phyloP scores from a whole-genome alignment of 1,140 invertebrate genomes.

The Chironomus striatipennis region DNA sequence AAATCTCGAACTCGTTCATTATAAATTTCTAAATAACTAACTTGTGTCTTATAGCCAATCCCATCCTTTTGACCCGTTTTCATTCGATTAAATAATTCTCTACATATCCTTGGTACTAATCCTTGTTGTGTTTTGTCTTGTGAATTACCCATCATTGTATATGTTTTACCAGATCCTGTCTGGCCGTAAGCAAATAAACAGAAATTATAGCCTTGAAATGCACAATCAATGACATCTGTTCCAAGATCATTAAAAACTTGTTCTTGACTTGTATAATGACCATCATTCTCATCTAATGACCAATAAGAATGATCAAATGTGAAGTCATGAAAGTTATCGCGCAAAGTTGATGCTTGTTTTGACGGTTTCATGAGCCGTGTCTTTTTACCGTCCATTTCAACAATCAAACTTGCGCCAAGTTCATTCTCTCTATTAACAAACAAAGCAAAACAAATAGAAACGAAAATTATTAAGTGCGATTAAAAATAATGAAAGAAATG shows the following conservation, averaged over 20 bases:
- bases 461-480: neutral
- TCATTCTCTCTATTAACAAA: slow-evolving; percentile 58
- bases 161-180: slow-evolving; percentile 94
- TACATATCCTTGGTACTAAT: slow-evolving; percentile 79
- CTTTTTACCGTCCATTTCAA: slow-evolving; percentile 80
- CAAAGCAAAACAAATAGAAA: slow-evolving; percentile 25
- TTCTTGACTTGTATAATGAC: slow-evolving; percentile 72
- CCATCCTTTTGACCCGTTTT: slow-evolving; percentile 68
- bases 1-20: slow-evolving; percentile 86
- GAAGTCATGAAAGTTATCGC: slow-evolving; percentile 75
- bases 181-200: slow-evolving; percentile 57
- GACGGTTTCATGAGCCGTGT: slow-evolving; percentile 65
- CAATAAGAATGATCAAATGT: slow-evolving; percentile 91
- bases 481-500: neutral
- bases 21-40: slow-evolving; percentile 86
- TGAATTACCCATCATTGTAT: slow-evolving; percentile 94
- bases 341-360: slow-evolving; percentile 47
- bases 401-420: slow-evolving; percentile 72
- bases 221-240: slow-evolving; percentile 83
- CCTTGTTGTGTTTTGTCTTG: slow-evolving; percentile 55
- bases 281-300: slow-evolving; percentile 64
- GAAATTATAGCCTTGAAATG: slow-evolving; percentile 56
- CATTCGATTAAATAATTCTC: slow-evolving; percentile 65
- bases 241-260: slow-evolving; percentile 82
- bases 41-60: slow-evolving; percentile 72